These are phyloP conservation scores for Aplysia californica DNA, from an alignment of 1,140 invertebrate species.

Conservation along the genomic window DNA sequence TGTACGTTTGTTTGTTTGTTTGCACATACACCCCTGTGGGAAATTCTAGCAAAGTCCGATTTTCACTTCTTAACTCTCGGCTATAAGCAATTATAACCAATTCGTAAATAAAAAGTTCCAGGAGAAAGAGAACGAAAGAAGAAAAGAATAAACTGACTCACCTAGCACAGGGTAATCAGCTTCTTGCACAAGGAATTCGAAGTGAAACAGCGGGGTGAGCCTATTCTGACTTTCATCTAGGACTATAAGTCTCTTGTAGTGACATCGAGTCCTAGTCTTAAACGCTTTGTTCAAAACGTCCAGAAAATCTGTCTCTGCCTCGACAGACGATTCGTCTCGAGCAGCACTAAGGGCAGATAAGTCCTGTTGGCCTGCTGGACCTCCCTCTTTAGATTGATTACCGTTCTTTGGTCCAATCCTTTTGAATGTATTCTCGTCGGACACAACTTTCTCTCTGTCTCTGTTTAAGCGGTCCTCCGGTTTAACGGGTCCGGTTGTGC, in stretches of 20 bases:
- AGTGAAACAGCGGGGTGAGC: constrained; percentile 4
- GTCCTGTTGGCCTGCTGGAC: background rate
- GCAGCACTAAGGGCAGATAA: no score
- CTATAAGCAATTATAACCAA: no score
- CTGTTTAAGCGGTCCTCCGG: background rate
- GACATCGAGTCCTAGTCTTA: background rate
- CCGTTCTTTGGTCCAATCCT: background rate
- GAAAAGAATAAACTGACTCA: no score
- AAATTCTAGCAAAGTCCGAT: no score
- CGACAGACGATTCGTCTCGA: background rate
- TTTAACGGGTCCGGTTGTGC: background rate
- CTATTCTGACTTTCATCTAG: constrained; percentile 24
- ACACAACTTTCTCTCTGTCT: background rate
- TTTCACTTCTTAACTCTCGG: no score
- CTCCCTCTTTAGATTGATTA: background rate
- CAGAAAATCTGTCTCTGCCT: constrained; percentile 1
- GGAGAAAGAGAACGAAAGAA: no score
- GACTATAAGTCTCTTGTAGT: constrained; percentile 7
- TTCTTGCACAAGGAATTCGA: constrained; percentile 10
- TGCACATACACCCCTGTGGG: no score
- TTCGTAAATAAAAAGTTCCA: no score
- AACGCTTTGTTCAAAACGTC: constrained; percentile 5
- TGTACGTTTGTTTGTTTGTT: no score
- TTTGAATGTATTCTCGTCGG: background rate
- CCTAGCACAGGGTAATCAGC: constrained; percentile 16